Percentiles rank a stretch among this genome's conserved stretches.
phyloP scores from a whole-genome alignment of 2,888 invertebrate genomes.

The Cheilosia vernalis region DNA sequence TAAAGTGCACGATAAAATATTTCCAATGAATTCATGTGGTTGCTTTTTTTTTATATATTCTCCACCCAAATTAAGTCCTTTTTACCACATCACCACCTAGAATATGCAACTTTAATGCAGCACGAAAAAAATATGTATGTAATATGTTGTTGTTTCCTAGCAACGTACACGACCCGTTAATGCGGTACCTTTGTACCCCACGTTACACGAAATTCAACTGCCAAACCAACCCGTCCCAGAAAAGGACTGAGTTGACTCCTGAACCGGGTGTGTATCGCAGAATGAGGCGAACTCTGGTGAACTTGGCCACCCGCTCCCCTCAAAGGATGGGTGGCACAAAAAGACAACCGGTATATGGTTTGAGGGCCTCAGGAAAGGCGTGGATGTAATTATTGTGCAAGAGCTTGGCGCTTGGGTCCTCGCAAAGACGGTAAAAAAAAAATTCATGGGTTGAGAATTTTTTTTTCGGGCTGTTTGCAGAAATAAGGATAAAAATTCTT shows the following conservation, averaged over 20 bases:
- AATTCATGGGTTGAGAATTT: constrained; percentile 30
- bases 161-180: constrained; percentile 57
- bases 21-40: constrained; percentile 27
- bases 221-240: constrained; percentile 59
- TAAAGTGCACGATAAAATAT: constrained; percentile 32
- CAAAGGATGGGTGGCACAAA: constrained; percentile 23
- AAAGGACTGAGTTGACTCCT: constrained; percentile 72
- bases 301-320: neutral
- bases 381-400: constrained; percentile 46
- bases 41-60: constrained; percentile 7
- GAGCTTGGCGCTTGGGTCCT: constrained; percentile 46
- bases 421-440: constrained; percentile 16
- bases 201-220: constrained; percentile 68
- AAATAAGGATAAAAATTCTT: constrained; percentile 64
- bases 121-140: constrained; percentile 9
- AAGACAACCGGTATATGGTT: constrained; percentile 35
- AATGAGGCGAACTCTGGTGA: constrained; percentile 37
- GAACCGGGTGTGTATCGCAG: constrained; percentile 57
- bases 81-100: constrained; percentile 48
- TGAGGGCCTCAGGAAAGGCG: constrained; percentile 59
- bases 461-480: constrained; percentile 43
- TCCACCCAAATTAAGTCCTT: constrained; percentile 27
- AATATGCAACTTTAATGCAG: constrained; percentile 71
- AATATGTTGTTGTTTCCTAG: constrained; percentile 28
- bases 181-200: constrained; percentile 59